phyloP scores from a whole-genome alignment of 2,888 invertebrate species.

The Acanthoscelides obtectus region DNA sequence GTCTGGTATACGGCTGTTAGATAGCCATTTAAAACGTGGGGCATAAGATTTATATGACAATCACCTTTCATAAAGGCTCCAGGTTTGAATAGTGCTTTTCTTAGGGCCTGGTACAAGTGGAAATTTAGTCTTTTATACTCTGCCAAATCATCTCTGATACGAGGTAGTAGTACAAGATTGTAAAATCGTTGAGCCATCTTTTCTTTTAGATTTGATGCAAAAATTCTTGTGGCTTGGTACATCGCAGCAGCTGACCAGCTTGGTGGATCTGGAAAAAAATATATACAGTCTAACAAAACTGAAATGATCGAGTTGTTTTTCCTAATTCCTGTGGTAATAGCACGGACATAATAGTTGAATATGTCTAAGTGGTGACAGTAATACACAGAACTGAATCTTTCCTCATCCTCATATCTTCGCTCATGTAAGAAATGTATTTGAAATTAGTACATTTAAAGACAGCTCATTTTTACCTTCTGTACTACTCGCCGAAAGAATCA shows the following conservation, averaged over 20 bases:
- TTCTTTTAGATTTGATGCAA: conserved; percentile 94
- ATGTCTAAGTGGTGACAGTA: too few relatives aligned
- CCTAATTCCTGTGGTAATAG: too few relatives aligned
- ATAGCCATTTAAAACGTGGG: not conserved
- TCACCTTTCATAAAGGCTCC: conserved; percentile 94
- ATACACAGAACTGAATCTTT: too few relatives aligned
- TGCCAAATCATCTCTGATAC: conserved; percentile 89
- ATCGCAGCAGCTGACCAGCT: conserved; percentile 97
- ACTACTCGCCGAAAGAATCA: too few relatives aligned
- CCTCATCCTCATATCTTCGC: too few relatives aligned
- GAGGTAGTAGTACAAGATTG: conserved; percentile 86
- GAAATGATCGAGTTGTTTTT: too few relatives aligned
- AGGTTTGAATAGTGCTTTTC: conserved; percentile 93
- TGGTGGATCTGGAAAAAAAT: conserved; percentile 63
- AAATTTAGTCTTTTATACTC: conserved; percentile 95
- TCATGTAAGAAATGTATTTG: too few relatives aligned
- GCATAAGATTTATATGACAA: not conserved
- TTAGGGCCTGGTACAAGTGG: conserved; percentile 91
- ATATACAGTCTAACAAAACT: too few relatives aligned
- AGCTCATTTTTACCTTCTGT: too few relatives aligned
- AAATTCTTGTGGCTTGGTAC: conserved; percentile 93
- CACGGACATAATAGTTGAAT: too few relatives aligned
- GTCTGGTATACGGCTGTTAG: not conserved
- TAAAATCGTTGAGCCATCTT: conserved; percentile 96
- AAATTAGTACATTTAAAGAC: too few relatives aligned